Conservation (phyloP, 1,140 invertebrate species). For the Danaus melanippus region DNA sequence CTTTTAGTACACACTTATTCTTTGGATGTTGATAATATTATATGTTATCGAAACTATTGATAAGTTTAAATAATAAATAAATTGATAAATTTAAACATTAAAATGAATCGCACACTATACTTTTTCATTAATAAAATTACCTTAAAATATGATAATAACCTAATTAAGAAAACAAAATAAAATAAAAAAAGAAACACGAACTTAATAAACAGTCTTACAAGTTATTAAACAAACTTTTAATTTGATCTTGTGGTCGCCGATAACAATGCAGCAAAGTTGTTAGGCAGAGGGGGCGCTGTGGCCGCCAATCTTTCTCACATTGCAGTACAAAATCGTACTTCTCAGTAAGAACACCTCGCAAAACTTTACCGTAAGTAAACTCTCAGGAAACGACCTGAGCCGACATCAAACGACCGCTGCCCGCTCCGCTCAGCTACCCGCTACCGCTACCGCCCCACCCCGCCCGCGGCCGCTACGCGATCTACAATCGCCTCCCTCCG, state of each 20-base stretch:
- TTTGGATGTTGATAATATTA: too few relatives aligned
- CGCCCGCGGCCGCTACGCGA: slow-evolving; percentile 23
- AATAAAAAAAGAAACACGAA: slow-evolving; percentile 41
- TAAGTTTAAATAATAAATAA: too few relatives aligned
- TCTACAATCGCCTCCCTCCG: slow-evolving; percentile 50
- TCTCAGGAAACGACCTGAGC: slow-evolving; percentile 35
- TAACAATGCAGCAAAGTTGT: slow-evolving; percentile 67
- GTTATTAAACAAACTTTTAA: slow-evolving; percentile 61
- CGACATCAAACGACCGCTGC: slow-evolving; percentile 21
- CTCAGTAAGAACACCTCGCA: slow-evolving; percentile 68
- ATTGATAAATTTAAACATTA: too few relatives aligned
- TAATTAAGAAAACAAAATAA: slow-evolving; percentile 21
- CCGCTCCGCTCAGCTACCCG: slow-evolving; percentile 30
- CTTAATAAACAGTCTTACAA: slow-evolving; percentile 41
- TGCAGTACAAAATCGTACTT: slow-evolving; percentile 67
- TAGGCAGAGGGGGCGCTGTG: slow-evolving; percentile 39
- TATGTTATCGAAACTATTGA: too few relatives aligned
- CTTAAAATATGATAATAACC: not conserved
- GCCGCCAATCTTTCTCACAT: slow-evolving; percentile 60
- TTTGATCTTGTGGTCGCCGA: slow-evolving; percentile 55
- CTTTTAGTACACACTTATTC: too few relatives aligned
- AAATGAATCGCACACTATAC: too few relatives aligned
- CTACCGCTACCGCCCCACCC: slow-evolving; percentile 24
- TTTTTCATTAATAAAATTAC: too few relatives aligned
- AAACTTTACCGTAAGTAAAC: slow-evolving; percentile 71